Base-by-base conservation (phyloP, 2,797 vertebrate species). In the Hydrolagus colliei region DNA sequence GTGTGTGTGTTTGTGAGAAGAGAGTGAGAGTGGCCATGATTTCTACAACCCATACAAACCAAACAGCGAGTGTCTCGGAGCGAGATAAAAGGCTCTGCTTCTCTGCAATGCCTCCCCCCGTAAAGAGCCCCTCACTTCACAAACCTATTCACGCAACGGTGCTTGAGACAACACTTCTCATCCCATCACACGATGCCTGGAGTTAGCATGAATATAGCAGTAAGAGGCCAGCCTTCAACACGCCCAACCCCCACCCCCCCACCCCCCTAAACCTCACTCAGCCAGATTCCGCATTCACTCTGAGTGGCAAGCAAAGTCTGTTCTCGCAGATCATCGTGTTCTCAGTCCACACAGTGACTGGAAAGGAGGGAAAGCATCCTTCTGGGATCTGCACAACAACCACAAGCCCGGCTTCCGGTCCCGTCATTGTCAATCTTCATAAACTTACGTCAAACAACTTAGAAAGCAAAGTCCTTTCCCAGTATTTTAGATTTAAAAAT, bases 101-200 rank as follows among this genome's bases (percentile, higher is more conserved):
- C 61, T 16, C 52, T 59, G 61, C 75, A 77, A 61, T 59, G 75
- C 52, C 41, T 61, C 61, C 3, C 18, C 18, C 9, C 20, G 61
- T 77, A 77, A 77, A 77, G 41, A 77, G 52, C 6, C 18, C 52
- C 75, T 77, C 41, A 77, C 75, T 59, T 77, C 18, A 12, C 35
- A 59, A 18, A 76, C 41, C 41, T 76, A 52, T 76, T n/a, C 41
- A 76, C 20, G 41, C 74, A 77, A 77, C 75, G n/a, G 18, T 61
- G 75, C 75, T 61, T 61, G 75, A 77, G 75, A 77, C 20, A 77
- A 9, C 52, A 61, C 41, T 77, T 77, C 75, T 77, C 18, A 77
- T 77, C 18, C 41, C 52, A 77, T 77, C 52, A 77, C 52, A 52
- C 52, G 59, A 61, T 77, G 75, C 52, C 16, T 59, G 18, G 16